A percentile compares a stretch with the other conserved stretches of the same genome.
These are phyloP conservation scores for Rallus limicola DNA, from an alignment of 2,113 vertebrate species.

Conservation along the genomic window DNA sequence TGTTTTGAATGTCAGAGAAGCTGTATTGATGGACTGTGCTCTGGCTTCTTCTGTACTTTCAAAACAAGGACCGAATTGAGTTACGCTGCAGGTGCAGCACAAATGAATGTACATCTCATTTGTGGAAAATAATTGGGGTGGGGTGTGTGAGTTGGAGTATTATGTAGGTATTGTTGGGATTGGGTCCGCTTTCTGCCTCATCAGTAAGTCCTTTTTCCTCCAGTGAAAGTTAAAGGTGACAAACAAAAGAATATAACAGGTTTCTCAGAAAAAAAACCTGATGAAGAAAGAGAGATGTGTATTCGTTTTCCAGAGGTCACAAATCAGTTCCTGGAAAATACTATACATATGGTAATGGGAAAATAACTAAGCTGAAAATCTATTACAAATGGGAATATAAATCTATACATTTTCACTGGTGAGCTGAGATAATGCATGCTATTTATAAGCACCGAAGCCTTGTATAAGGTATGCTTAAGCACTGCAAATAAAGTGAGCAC, in stretches of 20 bases:
- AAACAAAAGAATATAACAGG: neutral
- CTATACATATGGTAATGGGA: neutral
- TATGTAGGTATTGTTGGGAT: neutral
- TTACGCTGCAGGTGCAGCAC: neutral
- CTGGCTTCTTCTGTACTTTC: neutral
- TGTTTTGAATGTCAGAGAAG: neutral
- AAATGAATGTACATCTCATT: neutral
- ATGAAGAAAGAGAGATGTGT: neutral
- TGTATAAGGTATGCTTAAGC: neutral
- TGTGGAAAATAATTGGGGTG: neutral
- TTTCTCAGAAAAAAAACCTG: neutral
- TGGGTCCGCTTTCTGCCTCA: accelerated
- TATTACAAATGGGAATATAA: neutral
- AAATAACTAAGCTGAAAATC: slow-evolving; percentile 50
- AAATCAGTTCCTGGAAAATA: slow-evolving; percentile 7
- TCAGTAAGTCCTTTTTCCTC: neutral
- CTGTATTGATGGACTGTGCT: neutral
- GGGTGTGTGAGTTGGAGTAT: neutral
- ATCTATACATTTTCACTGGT: slow-evolving; percentile 17
- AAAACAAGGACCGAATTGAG: neutral
- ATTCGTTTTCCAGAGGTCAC: neutral
- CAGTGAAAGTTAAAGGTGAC: neutral
- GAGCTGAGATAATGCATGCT: neutral
- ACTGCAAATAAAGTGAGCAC: neutral
- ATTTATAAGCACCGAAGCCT: slow-evolving; percentile 7